Conservation (phyloP, 2,888 invertebrate species). For the Heliconius hortense region DNA sequence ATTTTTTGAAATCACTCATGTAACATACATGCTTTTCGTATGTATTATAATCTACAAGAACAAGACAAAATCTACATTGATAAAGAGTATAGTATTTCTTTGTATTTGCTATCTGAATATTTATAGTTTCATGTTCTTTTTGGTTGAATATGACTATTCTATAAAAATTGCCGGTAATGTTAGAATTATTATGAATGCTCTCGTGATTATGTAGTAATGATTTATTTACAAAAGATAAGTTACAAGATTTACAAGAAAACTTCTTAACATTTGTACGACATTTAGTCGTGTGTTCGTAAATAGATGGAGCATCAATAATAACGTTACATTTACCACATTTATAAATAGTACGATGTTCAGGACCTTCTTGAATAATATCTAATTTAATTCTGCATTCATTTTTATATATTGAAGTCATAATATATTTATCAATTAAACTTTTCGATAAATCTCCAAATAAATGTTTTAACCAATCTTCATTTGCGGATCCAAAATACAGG, state of each 20-base stretch:
- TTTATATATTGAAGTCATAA: conserved; percentile 60
- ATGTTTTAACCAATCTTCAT: conserved; percentile 59
- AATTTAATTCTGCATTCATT: conserved; percentile 63
- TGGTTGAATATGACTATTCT: conserved; percentile 61
- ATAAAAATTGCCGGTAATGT: conserved; percentile 49
- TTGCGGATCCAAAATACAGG: conserved; percentile 56
- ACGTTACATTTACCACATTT: conserved; percentile 61
- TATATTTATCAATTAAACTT: conserved; percentile 47
- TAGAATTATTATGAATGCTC: conserved; percentile 51
- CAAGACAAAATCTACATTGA: conserved; percentile 64
- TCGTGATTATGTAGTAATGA: conserved; percentile 53
- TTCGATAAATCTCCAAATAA: conserved; percentile 53
- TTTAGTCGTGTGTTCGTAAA: conserved; percentile 54
- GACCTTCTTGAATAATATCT: conserved; percentile 57
- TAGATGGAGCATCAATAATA: conserved; percentile 52
- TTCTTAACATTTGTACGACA: conserved; percentile 52
- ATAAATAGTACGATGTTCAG: conserved; percentile 52
- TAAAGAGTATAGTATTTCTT: conserved; percentile 54
- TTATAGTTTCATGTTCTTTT: conserved; percentile 50
- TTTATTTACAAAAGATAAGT: conserved; percentile 54
- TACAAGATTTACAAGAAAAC: conserved; percentile 58
- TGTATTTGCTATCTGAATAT: conserved; percentile 47
- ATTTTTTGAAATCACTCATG: conserved; percentile 50
- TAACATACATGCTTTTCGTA: conserved; percentile 53
- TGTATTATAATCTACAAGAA: conserved; percentile 52